These are phyloP conservation scores for Xenopus petersii DNA, from an alignment of 2,797 vertebrate species.

Conservation along the genomic window DNA sequence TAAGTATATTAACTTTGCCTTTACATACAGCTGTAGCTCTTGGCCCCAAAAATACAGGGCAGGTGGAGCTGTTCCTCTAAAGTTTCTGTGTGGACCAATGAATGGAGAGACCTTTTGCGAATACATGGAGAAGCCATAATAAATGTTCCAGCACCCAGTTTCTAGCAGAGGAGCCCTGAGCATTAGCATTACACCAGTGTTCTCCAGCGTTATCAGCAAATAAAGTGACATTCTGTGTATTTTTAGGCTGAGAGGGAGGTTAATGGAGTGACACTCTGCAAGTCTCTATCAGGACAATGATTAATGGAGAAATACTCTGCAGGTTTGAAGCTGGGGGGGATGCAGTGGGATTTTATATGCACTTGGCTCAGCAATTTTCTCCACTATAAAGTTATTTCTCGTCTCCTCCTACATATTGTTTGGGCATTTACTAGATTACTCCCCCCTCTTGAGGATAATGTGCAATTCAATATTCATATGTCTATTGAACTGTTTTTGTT, in stretches of 20 bases:
- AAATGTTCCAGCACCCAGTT: not conserved
- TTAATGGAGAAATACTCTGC: not conserved
- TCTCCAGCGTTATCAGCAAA: no score
- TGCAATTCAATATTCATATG: constrained; percentile 42
- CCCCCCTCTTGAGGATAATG: constrained; percentile 28
- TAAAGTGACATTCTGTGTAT: not conserved
- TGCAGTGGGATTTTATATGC: constrained; percentile 10
- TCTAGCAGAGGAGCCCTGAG: no score
- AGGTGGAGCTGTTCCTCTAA: no score
- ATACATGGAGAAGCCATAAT: not conserved
- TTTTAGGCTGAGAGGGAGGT: not conserved
- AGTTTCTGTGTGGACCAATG: no score
- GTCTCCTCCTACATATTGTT: constrained; percentile 10
- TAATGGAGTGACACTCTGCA: not conserved
- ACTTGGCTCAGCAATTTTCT: constrained; percentile 18
- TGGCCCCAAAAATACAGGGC: no score
- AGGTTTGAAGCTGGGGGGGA: not conserved
- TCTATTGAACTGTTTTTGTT: constrained; percentile 40
- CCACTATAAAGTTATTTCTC: constrained; percentile 12
- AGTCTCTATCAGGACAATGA: not conserved
- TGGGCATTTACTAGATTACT: constrained; percentile 8
- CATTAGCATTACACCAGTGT: no score
- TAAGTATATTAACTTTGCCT: no score
- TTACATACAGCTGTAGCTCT: no score
- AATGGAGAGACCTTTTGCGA: no score